Evolutionary conservation across 2,113 vertebrate genomes (phyloP).

Genomic region (Ailurus styani): DNA sequence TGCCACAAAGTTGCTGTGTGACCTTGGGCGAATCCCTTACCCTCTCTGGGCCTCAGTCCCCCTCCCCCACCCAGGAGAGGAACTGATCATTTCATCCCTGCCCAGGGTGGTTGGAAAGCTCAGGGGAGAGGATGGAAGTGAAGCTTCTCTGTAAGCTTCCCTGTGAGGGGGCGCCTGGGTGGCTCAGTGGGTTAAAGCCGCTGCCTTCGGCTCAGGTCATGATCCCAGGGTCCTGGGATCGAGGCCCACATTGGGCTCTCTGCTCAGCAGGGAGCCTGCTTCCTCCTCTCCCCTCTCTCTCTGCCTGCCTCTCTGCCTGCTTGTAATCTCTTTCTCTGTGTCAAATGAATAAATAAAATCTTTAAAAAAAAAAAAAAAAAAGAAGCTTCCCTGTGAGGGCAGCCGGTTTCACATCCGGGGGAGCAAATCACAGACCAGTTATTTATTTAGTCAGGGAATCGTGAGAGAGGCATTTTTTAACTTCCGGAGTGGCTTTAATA

Average conservation of each 20-base stretch:
- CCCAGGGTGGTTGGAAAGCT: neutral
- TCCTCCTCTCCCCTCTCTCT: too few relatives aligned
- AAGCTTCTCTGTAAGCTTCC: neutral
- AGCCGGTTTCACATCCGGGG: neutral
- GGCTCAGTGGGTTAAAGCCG: too few relatives aligned
- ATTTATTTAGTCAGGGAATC: neutral
- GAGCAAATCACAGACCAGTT: neutral
- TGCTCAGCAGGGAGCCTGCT: too few relatives aligned
- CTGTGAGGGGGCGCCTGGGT: too few relatives aligned
- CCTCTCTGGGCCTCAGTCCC: neutral
- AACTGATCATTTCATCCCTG: neutral
- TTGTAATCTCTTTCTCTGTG: too few relatives aligned
- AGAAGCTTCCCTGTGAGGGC: neutral
- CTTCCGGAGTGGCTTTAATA: neutral
- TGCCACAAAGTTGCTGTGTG: neutral
- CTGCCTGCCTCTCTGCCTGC: too few relatives aligned
- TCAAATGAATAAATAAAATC: too few relatives aligned
- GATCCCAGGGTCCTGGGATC: too few relatives aligned
- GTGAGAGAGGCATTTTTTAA: neutral
- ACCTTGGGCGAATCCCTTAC: neutral
- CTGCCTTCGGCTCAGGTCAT: too few relatives aligned
- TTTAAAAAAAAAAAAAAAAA: too few relatives aligned
- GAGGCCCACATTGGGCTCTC: too few relatives aligned
- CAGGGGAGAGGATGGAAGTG: neutral
- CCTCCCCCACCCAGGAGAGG: neutral